Evolutionary conservation across 2,113 vertebrate species (phyloP).

Genomic region (Cheirogaleus medius): DNA sequence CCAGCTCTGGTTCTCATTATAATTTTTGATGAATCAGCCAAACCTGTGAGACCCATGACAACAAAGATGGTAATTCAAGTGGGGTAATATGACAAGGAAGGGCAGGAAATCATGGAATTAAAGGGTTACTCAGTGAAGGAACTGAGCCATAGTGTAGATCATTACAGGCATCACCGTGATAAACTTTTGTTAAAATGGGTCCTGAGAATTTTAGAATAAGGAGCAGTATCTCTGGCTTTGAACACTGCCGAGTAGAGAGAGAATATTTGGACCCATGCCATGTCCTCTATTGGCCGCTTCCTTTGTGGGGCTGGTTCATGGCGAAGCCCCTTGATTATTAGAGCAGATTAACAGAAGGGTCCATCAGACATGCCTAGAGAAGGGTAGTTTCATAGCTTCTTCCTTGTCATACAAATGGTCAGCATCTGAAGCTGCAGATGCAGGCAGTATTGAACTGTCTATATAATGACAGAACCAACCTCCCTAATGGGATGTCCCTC

Average conservation of each 20-base stretch:
- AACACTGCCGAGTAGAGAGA: not conserved
- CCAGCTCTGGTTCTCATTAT: not conserved
- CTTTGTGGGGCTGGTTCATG: not conserved
- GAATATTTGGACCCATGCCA: not conserved
- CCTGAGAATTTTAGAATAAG: not conserved
- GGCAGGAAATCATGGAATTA: not conserved
- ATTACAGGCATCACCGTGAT: not conserved
- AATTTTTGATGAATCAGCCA: not conserved
- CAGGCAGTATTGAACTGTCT: not conserved
- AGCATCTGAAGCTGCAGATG: not conserved
- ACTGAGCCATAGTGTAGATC: not conserved
- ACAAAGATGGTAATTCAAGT: not conserved
- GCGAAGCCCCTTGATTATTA: not conserved
- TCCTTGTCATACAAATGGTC: not conserved
- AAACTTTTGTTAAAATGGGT: not conserved
- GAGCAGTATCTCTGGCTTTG: not conserved
- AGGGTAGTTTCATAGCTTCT: not conserved
- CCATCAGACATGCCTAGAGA: not conserved
- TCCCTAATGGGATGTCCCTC: not conserved
- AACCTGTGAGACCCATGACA: not conserved
- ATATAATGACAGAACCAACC: fast-evolving
- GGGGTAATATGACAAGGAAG: not conserved
- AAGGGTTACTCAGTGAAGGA: not conserved
- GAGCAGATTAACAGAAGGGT: not conserved
- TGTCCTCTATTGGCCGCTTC: not conserved